Base-by-base conservation (phyloP, 2,888 invertebrate genomes). In the Drosophila siamana region DNA sequence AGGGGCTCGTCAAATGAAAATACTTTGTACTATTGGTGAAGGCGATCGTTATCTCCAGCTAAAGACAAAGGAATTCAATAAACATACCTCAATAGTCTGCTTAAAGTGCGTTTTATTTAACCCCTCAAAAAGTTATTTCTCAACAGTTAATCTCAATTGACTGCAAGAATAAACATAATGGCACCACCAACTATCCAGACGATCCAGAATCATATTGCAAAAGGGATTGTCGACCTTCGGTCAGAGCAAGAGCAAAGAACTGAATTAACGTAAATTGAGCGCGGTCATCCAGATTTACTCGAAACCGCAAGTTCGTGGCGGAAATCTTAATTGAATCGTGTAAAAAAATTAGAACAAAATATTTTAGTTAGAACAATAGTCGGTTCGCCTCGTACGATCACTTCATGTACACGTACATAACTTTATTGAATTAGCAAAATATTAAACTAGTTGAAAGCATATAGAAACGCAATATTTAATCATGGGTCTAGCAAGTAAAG, bases 271-370 rank as follows among this genome's bases (percentile, higher is more conserved):
- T 61, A 79, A 81, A 86, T 84, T 84, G 81, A 66, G 48, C 73
- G 48, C 56, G 56, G 36, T 74, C 66, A 68, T 69, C 68, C 38
- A 52, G 56, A 51, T 73, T 68, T 68, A 41, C 16, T 57, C 8
- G 47, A 65, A 60, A 48, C 52, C 56, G 69, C 61, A 61, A 81
- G 63, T 57, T 48, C 48, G 44, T 60, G 44, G 55, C 87, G 87
- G 88, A 87, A 88, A 78, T 57, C 69, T 75, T 76, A 78, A 87
- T 86, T 88, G 60, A 80, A 77, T 68, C 63, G 70, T 67, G 33
- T 70, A 56, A 63, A n/a, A n/a, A n/a, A n/a, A 75, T 74, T 75
- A 51, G 64, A 70, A 16, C 16, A 3, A 40, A 24, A 55, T 44
- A 55, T 55, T 33, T 70, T 70, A 67, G 69, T 60, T 76, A 67